Evolutionary conservation across 1,140 invertebrate genomes (phyloP).

Genomic region (Eufriesea mexicana): DNA sequence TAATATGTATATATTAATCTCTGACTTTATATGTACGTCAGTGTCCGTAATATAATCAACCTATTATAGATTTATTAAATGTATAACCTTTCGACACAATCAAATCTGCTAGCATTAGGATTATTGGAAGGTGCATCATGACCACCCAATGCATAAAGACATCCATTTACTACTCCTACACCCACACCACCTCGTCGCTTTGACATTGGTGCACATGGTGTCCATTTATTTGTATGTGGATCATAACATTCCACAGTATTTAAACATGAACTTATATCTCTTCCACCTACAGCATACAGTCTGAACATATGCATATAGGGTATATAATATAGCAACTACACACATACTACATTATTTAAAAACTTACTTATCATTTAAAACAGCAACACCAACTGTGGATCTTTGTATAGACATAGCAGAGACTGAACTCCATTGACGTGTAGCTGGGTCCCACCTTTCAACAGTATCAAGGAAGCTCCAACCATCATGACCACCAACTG

Average conservation of each 20-base stretch:
- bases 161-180: slow-evolving; percentile 91
- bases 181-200: slow-evolving; percentile 94
- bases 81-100: slow-evolving; percentile 93
- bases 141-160: slow-evolving; percentile 93
- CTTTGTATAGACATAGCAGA: slow-evolving; percentile 93
- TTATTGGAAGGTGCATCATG: slow-evolving; percentile 94
- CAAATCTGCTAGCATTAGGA: slow-evolving; percentile 90
- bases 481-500: slow-evolving; percentile 96
- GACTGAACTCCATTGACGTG: slow-evolving; percentile 93
- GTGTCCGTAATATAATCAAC: not conserved
- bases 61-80: not conserved
- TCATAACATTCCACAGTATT: slow-evolving; percentile 96
- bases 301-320: slow-evolving; percentile 75
- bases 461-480: slow-evolving; percentile 97
- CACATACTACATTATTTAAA: not conserved
- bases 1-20: slow-evolving; percentile 14
- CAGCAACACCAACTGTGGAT: slow-evolving; percentile 94
- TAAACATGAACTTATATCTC: slow-evolving; percentile 95
- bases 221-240: slow-evolving; percentile 95
- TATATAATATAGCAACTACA: not conserved
- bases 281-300: slow-evolving; percentile 95
- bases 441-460: slow-evolving; percentile 94
- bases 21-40: not conserved
- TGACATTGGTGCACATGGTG: slow-evolving; percentile 93
- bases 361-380: slow-evolving; percentile 89